Percentiles rank a stretch among this genome's conserved stretches.
phyloP scores from a whole-genome alignment of 2,888 invertebrate genomes.

The Dinocampus coccinellae region DNA sequence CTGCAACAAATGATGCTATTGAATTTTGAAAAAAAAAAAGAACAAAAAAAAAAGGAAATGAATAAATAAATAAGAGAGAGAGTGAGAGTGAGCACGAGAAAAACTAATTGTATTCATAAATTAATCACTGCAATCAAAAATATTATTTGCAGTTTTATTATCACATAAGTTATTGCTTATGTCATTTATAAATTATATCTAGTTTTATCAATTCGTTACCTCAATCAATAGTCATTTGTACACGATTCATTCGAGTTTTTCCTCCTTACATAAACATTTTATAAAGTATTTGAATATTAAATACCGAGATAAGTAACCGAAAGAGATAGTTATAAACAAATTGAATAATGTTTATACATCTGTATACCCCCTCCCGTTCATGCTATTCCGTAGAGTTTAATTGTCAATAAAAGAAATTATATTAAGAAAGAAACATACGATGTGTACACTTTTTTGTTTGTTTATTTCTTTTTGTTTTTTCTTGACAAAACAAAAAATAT shows the following conservation, averaged over 20 bases:
- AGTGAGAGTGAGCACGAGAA: too few species aligned
- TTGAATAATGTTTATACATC: slow-evolving; percentile 28
- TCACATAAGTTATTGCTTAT: background rate
- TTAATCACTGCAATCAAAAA: background rate
- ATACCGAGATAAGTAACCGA: background rate
- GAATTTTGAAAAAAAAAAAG: background rate
- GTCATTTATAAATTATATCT: background rate
- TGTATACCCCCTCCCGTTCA: slow-evolving; percentile 29
- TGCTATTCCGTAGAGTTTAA: slow-evolving; percentile 32
- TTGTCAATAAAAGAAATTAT: slow-evolving; percentile 27
- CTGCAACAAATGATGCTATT: background rate
- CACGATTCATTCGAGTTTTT: slow-evolving; percentile 9
- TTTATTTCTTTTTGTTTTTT: too few species aligned
- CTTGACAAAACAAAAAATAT: background rate
- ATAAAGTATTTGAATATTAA: too few species aligned
- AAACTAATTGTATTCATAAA: too few species aligned
- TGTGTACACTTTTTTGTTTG: background rate
- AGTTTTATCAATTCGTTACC: background rate
- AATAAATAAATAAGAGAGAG: too few species aligned
- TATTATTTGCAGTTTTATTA: background rate
- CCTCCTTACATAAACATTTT: background rate
- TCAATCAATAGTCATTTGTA: background rate
- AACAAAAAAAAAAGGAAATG: too few species aligned
- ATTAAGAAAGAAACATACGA: slow-evolving; percentile 11
- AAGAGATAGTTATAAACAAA: slow-evolving; percentile 11